A percentile compares a stretch with the other conserved stretches of the same genome.
Evolutionary conservation across 2,888 invertebrate genomes (phyloP).

Genomic region (Pachydiplax longipennis): DNA sequence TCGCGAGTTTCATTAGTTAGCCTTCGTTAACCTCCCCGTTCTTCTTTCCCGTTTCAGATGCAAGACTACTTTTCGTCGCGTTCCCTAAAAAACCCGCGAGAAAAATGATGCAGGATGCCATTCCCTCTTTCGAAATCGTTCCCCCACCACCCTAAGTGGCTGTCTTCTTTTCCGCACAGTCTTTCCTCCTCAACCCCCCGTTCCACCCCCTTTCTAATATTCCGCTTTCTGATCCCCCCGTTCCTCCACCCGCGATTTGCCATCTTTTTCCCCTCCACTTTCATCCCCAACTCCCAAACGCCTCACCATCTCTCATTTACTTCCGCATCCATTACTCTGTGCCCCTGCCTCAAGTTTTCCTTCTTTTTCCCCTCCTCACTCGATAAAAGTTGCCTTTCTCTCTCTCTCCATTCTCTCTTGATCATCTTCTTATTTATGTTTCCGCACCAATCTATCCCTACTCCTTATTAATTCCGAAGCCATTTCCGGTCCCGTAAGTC

Average conservation of each 20-base stretch:
- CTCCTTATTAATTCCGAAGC: not conserved
- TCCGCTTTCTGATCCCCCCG: not conserved
- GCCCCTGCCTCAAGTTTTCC: not conserved
- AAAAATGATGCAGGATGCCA: not conserved
- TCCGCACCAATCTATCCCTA: constrained; percentile 14
- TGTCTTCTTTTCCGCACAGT: not conserved
- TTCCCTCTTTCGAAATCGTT: constrained; percentile 17
- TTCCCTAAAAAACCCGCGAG: not conserved
- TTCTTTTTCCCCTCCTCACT: not conserved
- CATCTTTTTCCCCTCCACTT: not conserved
- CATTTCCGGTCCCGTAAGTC: constrained; percentile 39
- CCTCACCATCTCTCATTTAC: not conserved
- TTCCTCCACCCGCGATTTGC: not conserved
- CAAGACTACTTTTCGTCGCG: not conserved
- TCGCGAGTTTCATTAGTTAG: not conserved
- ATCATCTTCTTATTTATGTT: constrained; percentile 29
- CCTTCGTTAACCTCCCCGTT: constrained; percentile 18
- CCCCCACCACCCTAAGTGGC: not conserved
- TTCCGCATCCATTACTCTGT: constrained; percentile 30
- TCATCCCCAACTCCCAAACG: not conserved
- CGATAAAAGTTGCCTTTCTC: not conserved
- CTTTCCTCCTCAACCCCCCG: not conserved
- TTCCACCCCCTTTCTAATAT: too few species aligned
- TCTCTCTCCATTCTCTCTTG: not conserved
- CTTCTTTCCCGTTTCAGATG: not conserved